A percentile compares a stretch with the other conserved stretches of the same genome.
These are phyloP conservation scores for Bucorvus abyssinicus DNA, from an alignment of 2,797 vertebrate species.

Conservation along the genomic window DNA sequence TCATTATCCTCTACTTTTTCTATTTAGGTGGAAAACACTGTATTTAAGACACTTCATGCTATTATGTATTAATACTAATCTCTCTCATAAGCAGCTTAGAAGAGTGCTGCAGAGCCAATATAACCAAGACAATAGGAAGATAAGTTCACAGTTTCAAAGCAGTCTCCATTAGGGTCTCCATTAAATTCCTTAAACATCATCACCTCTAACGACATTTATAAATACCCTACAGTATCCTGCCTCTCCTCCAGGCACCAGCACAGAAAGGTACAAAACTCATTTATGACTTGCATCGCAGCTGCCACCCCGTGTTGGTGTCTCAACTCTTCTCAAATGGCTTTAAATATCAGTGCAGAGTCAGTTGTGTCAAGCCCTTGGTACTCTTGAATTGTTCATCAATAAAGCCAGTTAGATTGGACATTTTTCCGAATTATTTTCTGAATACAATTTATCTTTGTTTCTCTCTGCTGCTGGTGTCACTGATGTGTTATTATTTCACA, in stretches of 20 bases:
- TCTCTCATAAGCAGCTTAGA: not conserved
- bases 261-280: not conserved
- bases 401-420: not conserved
- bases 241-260: not conserved
- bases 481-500: not conserved
- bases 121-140: not conserved
- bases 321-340: not conserved
- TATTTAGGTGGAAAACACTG: not conserved
- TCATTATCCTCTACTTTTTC: not conserved
- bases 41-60: not conserved
- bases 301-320: not conserved
- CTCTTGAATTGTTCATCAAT: not conserved
- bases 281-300: not conserved
- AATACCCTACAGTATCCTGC: not conserved
- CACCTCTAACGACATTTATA: not conserved
- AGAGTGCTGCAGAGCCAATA: not conserved
- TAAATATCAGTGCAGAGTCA: not conserved
- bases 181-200: not conserved
- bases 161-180: not conserved
- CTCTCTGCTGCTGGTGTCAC: not conserved
- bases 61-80: not conserved
- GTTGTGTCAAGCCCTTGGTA: not conserved
- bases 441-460: not conserved
- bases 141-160: not conserved
- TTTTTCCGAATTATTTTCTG: not conserved